Percentiles rank a stretch among this genome's conserved stretches.
Evolutionary conservation across 2,888 invertebrate species (phyloP).

Genomic region (Lymantria dispar): DNA sequence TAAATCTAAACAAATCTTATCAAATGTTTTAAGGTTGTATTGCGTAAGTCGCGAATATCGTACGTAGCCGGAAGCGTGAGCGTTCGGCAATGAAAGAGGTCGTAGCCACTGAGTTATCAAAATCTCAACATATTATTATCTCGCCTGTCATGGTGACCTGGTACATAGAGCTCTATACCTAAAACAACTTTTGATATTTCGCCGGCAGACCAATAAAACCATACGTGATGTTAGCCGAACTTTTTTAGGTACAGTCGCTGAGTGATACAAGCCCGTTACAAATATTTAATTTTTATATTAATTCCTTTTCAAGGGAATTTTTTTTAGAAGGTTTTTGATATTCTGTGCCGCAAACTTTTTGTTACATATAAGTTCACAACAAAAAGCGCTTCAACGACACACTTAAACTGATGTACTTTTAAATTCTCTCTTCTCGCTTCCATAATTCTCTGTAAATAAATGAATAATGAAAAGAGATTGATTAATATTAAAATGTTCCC

Average conservation of each 20-base stretch:
- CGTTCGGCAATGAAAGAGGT: slow-evolving; percentile 64
- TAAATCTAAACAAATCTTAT: slow-evolving; percentile 2
- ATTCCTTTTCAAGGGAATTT: not conserved
- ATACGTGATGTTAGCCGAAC: slow-evolving; percentile 38
- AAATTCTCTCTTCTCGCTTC: no score
- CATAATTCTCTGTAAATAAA: no score
- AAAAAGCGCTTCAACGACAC: no score
- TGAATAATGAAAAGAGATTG: no score
- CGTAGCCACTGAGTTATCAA: slow-evolving; percentile 63
- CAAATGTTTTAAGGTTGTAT: slow-evolving; percentile 9
- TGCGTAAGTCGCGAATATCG: slow-evolving; percentile 38
- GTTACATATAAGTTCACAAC: no score
- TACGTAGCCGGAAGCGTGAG: slow-evolving; percentile 63
- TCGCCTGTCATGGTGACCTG: slow-evolving; percentile 61
- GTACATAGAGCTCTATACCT: slow-evolving; percentile 49
- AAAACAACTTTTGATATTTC: slow-evolving; percentile 65
- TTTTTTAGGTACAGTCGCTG: slow-evolving; percentile 24
- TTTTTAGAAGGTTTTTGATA: no score
- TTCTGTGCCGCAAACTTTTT: no score
- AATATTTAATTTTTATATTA: not conserved
- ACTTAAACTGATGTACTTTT: no score
- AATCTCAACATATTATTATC: slow-evolving; percentile 51
- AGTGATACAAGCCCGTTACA: slow-evolving; percentile 17
- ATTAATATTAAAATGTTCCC: no score
- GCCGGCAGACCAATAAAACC: slow-evolving; percentile 59